phyloP scores from a whole-genome alignment of 1,140 invertebrate genomes.

The Mycetomoellerius zeteki region DNA sequence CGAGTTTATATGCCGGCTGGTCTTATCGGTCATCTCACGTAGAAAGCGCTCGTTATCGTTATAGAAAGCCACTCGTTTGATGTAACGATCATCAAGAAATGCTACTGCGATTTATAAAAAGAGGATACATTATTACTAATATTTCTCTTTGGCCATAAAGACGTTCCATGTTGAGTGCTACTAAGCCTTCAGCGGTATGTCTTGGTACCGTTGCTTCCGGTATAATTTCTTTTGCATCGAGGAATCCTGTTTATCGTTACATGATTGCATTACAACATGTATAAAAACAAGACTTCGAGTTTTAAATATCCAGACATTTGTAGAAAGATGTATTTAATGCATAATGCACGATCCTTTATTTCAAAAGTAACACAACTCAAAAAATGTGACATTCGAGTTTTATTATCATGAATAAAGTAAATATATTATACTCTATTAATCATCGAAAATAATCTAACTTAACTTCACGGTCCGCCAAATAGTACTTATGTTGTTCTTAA shows the following conservation, averaged over 20 bases:
- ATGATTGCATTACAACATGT: neutral
- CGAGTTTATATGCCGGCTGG: neutral
- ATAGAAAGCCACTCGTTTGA: conserved; percentile 10
- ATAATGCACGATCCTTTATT: neutral
- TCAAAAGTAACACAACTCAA: too few relatives aligned
- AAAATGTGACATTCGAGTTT: too few relatives aligned
- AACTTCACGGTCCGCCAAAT: too few relatives aligned
- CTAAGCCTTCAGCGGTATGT: neutral
- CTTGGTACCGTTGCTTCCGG: conserved; percentile 35
- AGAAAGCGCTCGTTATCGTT: conserved; percentile 63
- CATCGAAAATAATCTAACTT: too few relatives aligned
- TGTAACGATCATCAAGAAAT: conserved; percentile 2
- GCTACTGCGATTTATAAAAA: conserved; percentile 23
- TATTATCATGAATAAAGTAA: too few relatives aligned
- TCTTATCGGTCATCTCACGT: conserved; percentile 67
- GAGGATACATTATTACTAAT: conserved; percentile 1
- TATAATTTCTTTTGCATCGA: conserved; percentile 35
- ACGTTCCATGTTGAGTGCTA: neutral
- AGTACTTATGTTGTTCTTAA: too few relatives aligned
- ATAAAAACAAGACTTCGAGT: neutral
- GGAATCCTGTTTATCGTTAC: conserved; percentile 2
- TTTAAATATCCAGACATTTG: neutral
- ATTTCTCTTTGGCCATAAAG: conserved; percentile 7
- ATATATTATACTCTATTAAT: too few relatives aligned
- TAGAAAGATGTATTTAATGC: neutral